phyloP scores from a whole-genome alignment of 2,113 vertebrate species.

The Vireo altiloquus region DNA sequence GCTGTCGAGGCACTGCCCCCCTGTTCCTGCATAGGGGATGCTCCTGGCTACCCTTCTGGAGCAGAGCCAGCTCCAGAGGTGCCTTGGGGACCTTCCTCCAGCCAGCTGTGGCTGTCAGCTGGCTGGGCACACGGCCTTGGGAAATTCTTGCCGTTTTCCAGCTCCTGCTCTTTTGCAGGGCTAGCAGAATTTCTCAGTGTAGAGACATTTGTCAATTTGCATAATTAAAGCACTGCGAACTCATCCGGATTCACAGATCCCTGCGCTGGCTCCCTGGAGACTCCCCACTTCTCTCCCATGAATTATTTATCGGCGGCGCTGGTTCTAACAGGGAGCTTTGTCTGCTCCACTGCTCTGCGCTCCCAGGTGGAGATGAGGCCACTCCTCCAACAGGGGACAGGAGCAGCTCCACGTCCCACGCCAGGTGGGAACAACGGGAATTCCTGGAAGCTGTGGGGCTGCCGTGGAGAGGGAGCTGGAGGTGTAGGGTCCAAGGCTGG shows the following conservation, averaged over 20 bases:
- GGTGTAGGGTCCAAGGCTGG: neutral
- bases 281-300: slow-evolving; percentile 34
- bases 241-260: slow-evolving; percentile 56
- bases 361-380: neutral
- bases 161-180: slow-evolving; percentile 49
- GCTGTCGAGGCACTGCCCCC: neutral
- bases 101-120: slow-evolving; percentile 58
- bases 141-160: slow-evolving; percentile 22
- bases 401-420: neutral
- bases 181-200: slow-evolving; percentile 38
- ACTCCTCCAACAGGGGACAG: neutral
- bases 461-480: rapidly evolving
- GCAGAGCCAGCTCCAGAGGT: neutral
- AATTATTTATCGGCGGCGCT: slow-evolving; percentile 34
- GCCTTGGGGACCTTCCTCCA: neutral
- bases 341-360: slow-evolving; percentile 20
- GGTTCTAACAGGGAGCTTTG: slow-evolving; percentile 8
- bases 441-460: neutral
- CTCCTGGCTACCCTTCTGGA: neutral
- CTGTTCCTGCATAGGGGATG: neutral
- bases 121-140: neutral
- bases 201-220: slow-evolving; percentile 66
- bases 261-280: slow-evolving; percentile 42
- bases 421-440: neutral
- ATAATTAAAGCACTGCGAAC: slow-evolving; percentile 69